A percentile compares a stretch with the other conserved stretches of the same genome.
Evolutionary conservation across 2,797 vertebrate species (phyloP).

Genomic region (Peromyscus melanophrys): DNA sequence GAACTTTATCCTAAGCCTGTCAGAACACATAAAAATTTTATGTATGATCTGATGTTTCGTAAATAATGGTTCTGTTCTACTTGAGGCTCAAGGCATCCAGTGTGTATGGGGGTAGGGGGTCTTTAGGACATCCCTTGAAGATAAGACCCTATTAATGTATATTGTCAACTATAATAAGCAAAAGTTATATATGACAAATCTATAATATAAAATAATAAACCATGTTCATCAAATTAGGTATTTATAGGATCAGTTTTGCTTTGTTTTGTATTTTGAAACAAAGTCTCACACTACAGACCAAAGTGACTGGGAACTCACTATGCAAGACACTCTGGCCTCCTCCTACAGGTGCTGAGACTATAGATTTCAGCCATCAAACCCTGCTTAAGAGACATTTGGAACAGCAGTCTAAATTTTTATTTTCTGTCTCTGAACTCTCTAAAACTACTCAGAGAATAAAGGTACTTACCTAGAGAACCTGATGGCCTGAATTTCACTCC

Average conservation of each 20-base stretch:
- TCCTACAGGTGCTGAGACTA: neutral
- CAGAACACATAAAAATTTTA: neutral
- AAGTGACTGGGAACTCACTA: neutral
- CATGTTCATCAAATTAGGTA: neutral
- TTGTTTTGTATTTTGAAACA: neutral
- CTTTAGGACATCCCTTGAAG: neutral
- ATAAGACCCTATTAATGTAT: neutral
- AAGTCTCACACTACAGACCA: neutral
- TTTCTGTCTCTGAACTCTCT: constrained; percentile 25
- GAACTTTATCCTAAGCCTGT: neutral
- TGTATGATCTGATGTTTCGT: neutral
- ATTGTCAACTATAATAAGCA: constrained; percentile 10
- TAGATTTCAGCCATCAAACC: neutral
- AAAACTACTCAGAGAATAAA: neutral
- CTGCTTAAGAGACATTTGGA: neutral
- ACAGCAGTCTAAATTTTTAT: constrained; percentile 27
- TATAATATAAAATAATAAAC: constrained; percentile 11
- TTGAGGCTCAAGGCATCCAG: neutral
- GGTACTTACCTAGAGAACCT: neutral
- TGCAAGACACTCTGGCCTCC: neutral
- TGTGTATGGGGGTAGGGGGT: too few relatives aligned
- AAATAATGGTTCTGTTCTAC: neutral
- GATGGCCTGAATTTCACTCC: neutral
- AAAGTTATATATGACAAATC: neutral
- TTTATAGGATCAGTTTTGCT: neutral